Base-by-base conservation (phyloP, 2,888 invertebrate species). In the Mesorhabditis spiculigera region DNA sequence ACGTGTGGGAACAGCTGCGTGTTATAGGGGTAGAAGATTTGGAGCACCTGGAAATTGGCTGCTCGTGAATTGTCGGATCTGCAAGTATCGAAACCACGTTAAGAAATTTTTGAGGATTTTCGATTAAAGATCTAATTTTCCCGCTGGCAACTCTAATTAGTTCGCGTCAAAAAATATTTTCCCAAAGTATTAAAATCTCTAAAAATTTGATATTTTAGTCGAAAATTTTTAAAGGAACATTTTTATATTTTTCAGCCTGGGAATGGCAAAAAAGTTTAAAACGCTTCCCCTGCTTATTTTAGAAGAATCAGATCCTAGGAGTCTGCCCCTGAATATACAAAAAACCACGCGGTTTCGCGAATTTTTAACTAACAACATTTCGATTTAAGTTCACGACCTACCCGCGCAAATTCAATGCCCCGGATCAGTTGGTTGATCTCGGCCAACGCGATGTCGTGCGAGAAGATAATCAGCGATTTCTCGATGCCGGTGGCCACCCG, bases 1-100 rank as follows among this genome's bases (percentile, higher is more conserved):
- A 91, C 91, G 81, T 91, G 88, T 0, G 93, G 93, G 88, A 95
- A 94, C 0, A 94, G 91, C 88, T 98, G 98, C 86, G 95, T 93
- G 43, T 95, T 94, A 87, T 91, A 91, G 0, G 98, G 97, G 88
- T 95, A 97, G 89, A 95, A 98, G 80, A 98, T 94, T 88, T 95
- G 95, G 90, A 94, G 91, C 41, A 95, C 92, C 97, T 89, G 84
- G 28, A 63, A n/a, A 71, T 28, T 50, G n/a, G n/a, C n/a, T 50
- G 8, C 58, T 50, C n/a, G 8, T 50, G n/a, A n/a, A 50, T 50
- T 50, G 1, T 50, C 28, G 28, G 28, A 28, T 28, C 28, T 28
- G 28, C 3, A 65, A 13, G 61, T 10, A 28, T 58, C n/a, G 8
- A 45, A 73, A 5, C 16, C 75, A 72, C 43, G 61, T 41, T 5